Conservation (phyloP, 2,113 vertebrate genomes). For the Takifugu flavidus region DNA sequence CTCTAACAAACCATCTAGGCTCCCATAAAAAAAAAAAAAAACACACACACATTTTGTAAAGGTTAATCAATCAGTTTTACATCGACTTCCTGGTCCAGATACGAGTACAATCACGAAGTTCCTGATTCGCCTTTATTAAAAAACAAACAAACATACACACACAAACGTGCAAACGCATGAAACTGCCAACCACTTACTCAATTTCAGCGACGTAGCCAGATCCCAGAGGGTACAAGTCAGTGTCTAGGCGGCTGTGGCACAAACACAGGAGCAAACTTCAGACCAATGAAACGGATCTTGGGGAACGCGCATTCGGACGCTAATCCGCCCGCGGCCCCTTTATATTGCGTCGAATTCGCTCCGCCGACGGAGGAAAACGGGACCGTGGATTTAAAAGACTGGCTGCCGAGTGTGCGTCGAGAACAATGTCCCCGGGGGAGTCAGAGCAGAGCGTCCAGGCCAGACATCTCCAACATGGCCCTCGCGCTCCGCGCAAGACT, state of each 20-base stretch:
- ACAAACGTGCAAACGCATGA: not conserved
- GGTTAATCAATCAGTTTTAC: too few species aligned
- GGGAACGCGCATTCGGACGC: too few species aligned
- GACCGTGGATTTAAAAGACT: not conserved
- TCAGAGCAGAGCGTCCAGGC: conserved; percentile 37
- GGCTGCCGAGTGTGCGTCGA: not conserved
- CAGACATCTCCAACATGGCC: conserved; percentile 68
- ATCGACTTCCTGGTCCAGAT: not conserved
- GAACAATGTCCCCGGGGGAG: conserved; percentile 27
- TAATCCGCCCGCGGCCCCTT: not conserved
- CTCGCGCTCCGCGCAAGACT: conserved; percentile 57
- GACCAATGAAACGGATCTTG: not conserved
- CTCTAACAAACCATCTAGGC: too few species aligned
- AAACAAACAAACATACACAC: not conserved
- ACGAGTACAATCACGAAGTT: not conserved
- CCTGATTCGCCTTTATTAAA: not conserved
- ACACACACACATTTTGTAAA: too few species aligned
- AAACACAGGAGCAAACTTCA: conserved; percentile 18
- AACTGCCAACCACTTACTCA: conserved; percentile 64
- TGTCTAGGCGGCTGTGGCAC: conserved; percentile 72
- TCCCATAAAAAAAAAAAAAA: too few species aligned
- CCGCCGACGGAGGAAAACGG: not conserved
- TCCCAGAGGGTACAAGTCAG: conserved; percentile 82
- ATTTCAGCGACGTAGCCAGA: conserved; percentile 79
- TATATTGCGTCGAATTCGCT: not conserved